These are phyloP conservation scores for Corydoras maculifer DNA, from an alignment of 2,113 vertebrate species.

Conservation along the genomic window DNA sequence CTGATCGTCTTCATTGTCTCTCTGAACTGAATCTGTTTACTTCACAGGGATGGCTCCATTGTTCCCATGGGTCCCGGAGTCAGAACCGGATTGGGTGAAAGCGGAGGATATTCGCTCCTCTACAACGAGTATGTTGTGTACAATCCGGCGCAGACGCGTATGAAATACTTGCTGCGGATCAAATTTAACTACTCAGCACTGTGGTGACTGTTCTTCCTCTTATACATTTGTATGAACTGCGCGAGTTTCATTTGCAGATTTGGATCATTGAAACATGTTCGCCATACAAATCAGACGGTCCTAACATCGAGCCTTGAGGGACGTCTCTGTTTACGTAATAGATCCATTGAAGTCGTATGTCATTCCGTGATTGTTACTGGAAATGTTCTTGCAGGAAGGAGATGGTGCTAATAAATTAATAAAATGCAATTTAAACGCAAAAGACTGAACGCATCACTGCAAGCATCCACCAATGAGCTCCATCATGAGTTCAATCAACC, in stretches of 20 bases:
- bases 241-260: too few species aligned
- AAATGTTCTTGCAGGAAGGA: too few species aligned
- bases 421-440: too few species aligned
- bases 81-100: constrained; percentile 57
- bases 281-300: neutral
- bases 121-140: constrained; percentile 88
- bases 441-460: too few species aligned
- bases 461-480: too few species aligned
- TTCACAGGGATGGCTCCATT: constrained; percentile 63
- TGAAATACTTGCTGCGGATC: constrained; percentile 79
- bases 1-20: too few species aligned
- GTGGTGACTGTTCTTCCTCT: constrained; percentile 63
- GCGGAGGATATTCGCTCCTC: constrained; percentile 71
- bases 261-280: too few species aligned
- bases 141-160: constrained; percentile 69
- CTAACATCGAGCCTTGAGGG: neutral
- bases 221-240: neutral
- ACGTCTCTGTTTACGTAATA: neutral
- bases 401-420: too few species aligned
- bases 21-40: constrained; percentile 32
- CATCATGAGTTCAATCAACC: too few species aligned
- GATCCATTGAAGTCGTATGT: too few species aligned
- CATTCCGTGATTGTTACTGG: too few species aligned
- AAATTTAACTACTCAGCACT: constrained; percentile 73
- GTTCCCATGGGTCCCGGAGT: constrained; percentile 74